Percentiles rank a stretch among this genome's conserved stretches.
These are phyloP conservation scores for Saccostrea echinata DNA, from an alignment of 1,140 invertebrate species.

Conservation along the genomic window DNA sequence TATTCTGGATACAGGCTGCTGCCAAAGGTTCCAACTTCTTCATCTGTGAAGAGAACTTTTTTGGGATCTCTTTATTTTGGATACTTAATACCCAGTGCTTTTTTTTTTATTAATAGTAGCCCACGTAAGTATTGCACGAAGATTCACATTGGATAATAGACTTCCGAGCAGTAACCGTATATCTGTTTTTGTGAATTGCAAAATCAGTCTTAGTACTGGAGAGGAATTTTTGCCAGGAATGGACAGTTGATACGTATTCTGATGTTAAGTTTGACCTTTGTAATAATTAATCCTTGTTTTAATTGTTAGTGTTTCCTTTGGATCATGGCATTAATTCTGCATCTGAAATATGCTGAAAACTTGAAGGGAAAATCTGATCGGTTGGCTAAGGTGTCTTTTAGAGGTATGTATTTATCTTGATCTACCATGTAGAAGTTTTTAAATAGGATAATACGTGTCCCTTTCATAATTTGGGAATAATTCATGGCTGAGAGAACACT, in stretches of 20 bases:
- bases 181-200: constrained; percentile 13
- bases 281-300: neutral
- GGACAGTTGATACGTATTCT: neutral
- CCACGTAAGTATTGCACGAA: neutral
- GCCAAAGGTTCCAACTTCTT: neutral
- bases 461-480: neutral
- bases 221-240: neutral
- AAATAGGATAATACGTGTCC: neutral
- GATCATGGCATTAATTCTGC: constrained; percentile 72
- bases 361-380: constrained; percentile 69
- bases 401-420: constrained; percentile 66
- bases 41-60: neutral
- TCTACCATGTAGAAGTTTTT: neutral
- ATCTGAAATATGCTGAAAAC: constrained; percentile 73
- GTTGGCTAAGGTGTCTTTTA: constrained; percentile 72
- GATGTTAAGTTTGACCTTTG: neutral
- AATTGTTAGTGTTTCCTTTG: neutral
- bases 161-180: neutral
- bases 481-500: constrained; percentile 14
- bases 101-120: neutral
- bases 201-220: neutral
- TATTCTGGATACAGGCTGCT: neutral
- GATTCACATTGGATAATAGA: neutral
- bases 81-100: neutral
- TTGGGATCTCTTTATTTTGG: neutral